Base-by-base conservation (phyloP, 2,113 vertebrate genomes). In the Anolis carolinensis region DNA sequence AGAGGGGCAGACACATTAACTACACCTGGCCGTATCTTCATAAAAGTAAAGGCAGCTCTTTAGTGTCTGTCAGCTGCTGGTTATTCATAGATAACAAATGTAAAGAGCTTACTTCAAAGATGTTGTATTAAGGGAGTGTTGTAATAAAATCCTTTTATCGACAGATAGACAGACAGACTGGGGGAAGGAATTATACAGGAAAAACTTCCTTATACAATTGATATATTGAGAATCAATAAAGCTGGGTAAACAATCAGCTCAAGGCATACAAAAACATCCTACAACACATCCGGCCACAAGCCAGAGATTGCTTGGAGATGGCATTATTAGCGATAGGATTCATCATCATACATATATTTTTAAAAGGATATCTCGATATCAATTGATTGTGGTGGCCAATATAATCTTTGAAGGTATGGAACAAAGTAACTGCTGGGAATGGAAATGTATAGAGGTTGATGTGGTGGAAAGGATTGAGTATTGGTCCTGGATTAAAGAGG, bases 101-200 rank as follows among this genome's bases (percentile, higher is more conserved):
- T 62, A 87, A 39, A 74, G 89, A 79, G 44, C 4, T 65, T 89
- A 88, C 44, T 89, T 92, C 62, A 92, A 90, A 92, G 86, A 87
- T 85, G n/a, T 52, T 72, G 7, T 88, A 91, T 75, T 30, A 85
- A 82, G 89, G 90, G 86, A 10, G 16, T 0, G 39, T 73, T 83
- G 36, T 16, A 85, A 39, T 81, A 77, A 72, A 23, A 67, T 21
- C 21, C 20, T 90, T 88, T 65, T 68, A 80, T 88, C 39, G 87
- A 18, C 85, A 48, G 27, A n/a, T 62, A 77, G n/a, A 30, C 25
- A 82, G 86, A 67, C 74, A 71, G 55, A 25, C 14, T 23, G 39
- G 52, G 50, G 18, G 10, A 71, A 25, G 23, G 52, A 76, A 88
- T 75, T 84, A 55, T 67, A 44, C 50, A n/a, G 52, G 25, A 44